Conservation (phyloP, 2,888 invertebrate species). For the Tholera decimalis region DNA sequence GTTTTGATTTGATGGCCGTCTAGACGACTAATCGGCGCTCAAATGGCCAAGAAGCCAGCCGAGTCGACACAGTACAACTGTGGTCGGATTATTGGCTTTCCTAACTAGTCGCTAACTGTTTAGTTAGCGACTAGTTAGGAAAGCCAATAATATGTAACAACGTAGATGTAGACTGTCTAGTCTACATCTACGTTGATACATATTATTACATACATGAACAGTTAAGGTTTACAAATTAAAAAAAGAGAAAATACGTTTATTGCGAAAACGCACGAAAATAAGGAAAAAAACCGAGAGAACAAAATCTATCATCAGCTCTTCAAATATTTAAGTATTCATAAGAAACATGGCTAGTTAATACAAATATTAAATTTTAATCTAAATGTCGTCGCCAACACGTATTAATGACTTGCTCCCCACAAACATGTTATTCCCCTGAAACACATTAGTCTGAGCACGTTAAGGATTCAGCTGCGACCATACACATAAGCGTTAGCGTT, state of each 20-base stretch:
- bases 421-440: conserved; percentile 87
- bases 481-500: conserved; percentile 68
- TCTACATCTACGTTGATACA: too few species aligned
- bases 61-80: background rate
- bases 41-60: background rate
- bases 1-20: background rate
- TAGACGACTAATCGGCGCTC: background rate
- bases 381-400: conserved; percentile 84
- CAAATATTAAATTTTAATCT: conserved; percentile 89
- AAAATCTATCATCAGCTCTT: conserved; percentile 41
- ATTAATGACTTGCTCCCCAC: conserved; percentile 87
- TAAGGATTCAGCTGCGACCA: conserved; percentile 56
- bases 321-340: conserved; percentile 77
- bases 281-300: too few species aligned
- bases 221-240: too few species aligned
- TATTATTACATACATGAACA: too few species aligned
- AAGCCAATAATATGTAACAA: too few species aligned
- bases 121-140: too few species aligned
- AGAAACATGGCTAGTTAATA: conserved; percentile 80
- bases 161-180: too few species aligned
- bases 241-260: too few species aligned
- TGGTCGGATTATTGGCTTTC: background rate
- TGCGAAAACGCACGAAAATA: too few species aligned
- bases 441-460: conserved; percentile 82
- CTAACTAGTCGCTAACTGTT: too few species aligned